Evolutionary conservation across 2,113 vertebrate species (phyloP).

Genomic region (Ophthalmolycus amberensis): DNA sequence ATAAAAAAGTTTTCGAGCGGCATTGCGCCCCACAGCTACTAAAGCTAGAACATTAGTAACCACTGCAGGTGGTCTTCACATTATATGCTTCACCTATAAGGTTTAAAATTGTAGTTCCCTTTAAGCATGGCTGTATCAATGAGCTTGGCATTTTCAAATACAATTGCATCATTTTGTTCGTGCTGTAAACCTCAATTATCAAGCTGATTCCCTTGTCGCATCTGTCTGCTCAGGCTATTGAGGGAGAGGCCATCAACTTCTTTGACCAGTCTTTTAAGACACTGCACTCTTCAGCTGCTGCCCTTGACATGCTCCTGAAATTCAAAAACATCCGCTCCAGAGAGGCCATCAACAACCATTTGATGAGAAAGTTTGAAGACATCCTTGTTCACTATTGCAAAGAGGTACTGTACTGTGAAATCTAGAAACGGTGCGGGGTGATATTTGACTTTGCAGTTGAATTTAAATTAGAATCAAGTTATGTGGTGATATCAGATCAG

Average conservation of each 20-base stretch:
- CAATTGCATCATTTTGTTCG: background rate
- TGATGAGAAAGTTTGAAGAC: constrained; percentile 92
- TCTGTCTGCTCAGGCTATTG: constrained; percentile 85
- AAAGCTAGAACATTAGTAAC: background rate
- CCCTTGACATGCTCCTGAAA: constrained; percentile 92
- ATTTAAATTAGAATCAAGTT: background rate
- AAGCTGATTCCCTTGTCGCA: background rate
- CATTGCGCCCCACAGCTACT: background rate
- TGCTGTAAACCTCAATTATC: background rate
- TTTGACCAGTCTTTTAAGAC: constrained; percentile 93
- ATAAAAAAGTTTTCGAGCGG: background rate
- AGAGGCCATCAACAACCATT: constrained; percentile 87
- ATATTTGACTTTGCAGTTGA: background rate
- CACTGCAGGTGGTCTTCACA: background rate
- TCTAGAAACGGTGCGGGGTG: background rate
- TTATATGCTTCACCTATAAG: background rate
- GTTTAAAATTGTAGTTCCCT: background rate
- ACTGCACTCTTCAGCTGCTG: constrained; percentile 90
- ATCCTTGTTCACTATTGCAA: constrained; percentile 90
- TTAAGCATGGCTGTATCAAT: background rate
- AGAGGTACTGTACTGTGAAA: constrained; percentile 86
- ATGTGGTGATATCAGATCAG: background rate
- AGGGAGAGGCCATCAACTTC: constrained; percentile 89
- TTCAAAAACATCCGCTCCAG: constrained; percentile 88
- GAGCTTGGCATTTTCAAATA: background rate